These are phyloP conservation scores for Apotomis capreana DNA, from an alignment of 2,888 invertebrate genomes.

Conservation along the genomic window DNA sequence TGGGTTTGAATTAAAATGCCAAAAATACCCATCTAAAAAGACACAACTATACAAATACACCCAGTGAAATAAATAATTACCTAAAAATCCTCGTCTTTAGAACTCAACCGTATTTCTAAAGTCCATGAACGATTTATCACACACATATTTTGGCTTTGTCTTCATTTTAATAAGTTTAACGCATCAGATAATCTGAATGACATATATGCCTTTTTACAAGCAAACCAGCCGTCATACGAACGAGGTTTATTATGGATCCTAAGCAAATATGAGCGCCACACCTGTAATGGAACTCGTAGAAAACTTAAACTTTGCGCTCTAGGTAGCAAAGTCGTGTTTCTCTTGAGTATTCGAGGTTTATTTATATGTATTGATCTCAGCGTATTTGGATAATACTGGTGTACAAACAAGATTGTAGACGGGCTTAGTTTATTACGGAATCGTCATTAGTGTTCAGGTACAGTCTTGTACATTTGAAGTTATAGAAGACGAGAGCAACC, in stretches of 20 bases:
- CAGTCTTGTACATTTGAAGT: not conserved
- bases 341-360: not conserved
- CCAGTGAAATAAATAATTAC: too few relatives aligned
- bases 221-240: conserved; percentile 8
- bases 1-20: too few relatives aligned
- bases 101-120: too few relatives aligned
- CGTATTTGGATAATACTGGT: conserved; percentile 29
- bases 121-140: too few relatives aligned
- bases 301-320: conserved; percentile 1
- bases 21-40: not conserved
- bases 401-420: conserved; percentile 23
- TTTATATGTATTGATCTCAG: conserved; percentile 35
- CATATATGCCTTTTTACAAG: not conserved
- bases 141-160: not conserved
- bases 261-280: conserved; percentile 22
- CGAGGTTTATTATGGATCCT: conserved; percentile 30
- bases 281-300: conserved; percentile 2
- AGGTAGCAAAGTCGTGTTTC: conserved; percentile 6
- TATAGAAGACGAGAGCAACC: too few relatives aligned
- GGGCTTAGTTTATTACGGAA: conserved; percentile 16
- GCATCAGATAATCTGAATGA: not conserved
- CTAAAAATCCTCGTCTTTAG: too few relatives aligned
- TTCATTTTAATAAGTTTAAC: not conserved
- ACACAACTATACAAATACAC: not conserved
- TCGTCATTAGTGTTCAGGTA: conserved; percentile 20